phyloP scores from a whole-genome alignment of 2,797 vertebrate genomes.

The Siniperca obscura region DNA sequence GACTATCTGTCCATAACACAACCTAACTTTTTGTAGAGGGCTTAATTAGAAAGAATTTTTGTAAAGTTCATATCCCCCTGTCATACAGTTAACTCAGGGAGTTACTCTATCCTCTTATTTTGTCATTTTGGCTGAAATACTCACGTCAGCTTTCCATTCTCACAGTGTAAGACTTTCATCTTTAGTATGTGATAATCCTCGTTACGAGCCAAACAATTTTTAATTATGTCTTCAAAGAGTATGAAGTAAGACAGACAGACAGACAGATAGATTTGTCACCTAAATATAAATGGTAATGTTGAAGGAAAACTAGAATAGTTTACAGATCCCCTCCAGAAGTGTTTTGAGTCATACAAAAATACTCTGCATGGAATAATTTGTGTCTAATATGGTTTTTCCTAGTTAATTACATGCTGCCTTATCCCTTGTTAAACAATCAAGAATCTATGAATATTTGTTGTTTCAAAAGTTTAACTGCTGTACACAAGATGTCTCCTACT shows the following conservation, averaged over 20 bases:
- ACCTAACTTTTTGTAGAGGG: neutral
- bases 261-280: too few species aligned
- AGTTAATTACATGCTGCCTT: neutral
- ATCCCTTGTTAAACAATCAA: too few species aligned
- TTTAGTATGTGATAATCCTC: neutral
- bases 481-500: too few species aligned
- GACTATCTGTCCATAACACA: too few species aligned
- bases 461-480: too few species aligned
- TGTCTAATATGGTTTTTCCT: neutral
- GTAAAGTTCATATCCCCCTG: neutral
- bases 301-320: neutral
- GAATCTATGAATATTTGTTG: too few species aligned
- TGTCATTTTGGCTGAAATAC: conserved; percentile 5
- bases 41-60: neutral
- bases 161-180: neutral
- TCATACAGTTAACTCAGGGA: neutral
- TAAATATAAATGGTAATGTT: too few species aligned
- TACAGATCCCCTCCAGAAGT: too few species aligned
- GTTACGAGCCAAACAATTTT: neutral
- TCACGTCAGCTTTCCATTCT: neutral
- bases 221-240: neutral
- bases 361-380: neutral
- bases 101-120: conserved; percentile 19
- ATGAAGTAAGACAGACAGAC: neutral
- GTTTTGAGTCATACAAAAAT: neutral